Evolutionary conservation across 2,113 vertebrate species (phyloP), one percentile per base, ranked within the genome.

Genomic region (Rhinopithecus roxellana): DNA sequence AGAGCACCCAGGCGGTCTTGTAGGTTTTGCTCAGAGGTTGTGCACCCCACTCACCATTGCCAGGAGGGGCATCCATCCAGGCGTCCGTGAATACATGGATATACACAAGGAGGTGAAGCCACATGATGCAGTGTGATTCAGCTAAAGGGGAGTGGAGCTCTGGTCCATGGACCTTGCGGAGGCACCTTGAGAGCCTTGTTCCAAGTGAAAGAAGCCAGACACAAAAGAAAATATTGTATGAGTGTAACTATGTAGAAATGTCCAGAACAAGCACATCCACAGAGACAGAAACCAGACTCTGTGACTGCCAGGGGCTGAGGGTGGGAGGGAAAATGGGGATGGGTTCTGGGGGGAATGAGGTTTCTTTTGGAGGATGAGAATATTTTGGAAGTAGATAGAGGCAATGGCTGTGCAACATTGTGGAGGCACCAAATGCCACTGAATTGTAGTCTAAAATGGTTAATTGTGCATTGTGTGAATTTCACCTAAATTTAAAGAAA

Each of bases 41-140:
- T 18, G 6, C 8, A 14, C 50, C 25, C 25, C 9, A 7, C 9
- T 27, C 22, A 7, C 25, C 10, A 5, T 16, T 2, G 4, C 30
- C 69, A 18, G 25, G 27, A 77, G 18, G 32, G 16, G 30, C n/a
- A 4, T 12, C 4, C 8, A 38, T 18, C 30, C 22, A 9, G 27
- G 27, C 4, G 45, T 23, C 61, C 48, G 18, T 8, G 7, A 40
- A 32, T 22, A 27, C 48, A 6, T 1, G 16, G 5, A 25, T 25
- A 35, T 27, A 59, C 30, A 55, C 38, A 48, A 10, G 48, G 30
- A 27, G 48, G n/a, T 22, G 12, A 27, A 64, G 11, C 23, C 22
- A 30, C 17, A 1, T 32, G 1, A 6, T 7, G 22, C 13, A 27
- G 3, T 6, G 16, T 4, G 14, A 52, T 5, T 50, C 13, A 30